Conservation (phyloP, 2,797 vertebrate genomes). For the Neopelma chrysocephalum region DNA sequence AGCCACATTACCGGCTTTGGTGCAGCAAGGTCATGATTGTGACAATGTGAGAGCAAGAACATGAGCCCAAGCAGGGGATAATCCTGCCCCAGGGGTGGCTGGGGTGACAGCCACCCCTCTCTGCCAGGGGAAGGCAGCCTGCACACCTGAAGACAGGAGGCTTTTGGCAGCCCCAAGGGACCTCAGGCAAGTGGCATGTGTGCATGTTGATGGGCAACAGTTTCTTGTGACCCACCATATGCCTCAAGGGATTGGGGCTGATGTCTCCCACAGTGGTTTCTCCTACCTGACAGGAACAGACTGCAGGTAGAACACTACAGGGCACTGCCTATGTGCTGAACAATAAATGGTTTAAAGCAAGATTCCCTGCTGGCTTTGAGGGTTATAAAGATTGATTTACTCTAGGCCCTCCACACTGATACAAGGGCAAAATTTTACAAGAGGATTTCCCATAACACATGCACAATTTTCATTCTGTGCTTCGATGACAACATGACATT, state of each 20-base stretch:
- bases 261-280: neutral
- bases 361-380: neutral
- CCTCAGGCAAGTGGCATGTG: neutral
- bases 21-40: fast-evolving
- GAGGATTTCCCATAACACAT: neutral
- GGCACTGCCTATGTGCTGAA: neutral
- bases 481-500: neutral
- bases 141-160: neutral
- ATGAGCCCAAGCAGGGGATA: neutral
- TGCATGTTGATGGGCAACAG: fast-evolving
- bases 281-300: neutral
- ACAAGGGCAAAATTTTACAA: neutral
- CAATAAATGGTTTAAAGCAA: neutral
- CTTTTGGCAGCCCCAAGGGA: neutral
- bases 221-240: fast-evolving
- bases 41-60: fast-evolving
- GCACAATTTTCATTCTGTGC: neutral
- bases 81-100: fast-evolving
- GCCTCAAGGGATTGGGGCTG: neutral
- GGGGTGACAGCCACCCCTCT: neutral
- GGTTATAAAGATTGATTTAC: neutral
- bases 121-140: neutral
- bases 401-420: neutral
- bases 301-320: neutral
- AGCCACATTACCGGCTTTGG: neutral